Percentiles rank a stretch among this genome's conserved stretches.
These are phyloP conservation scores for Collichthys lucidus DNA, from an alignment of 2,113 vertebrate species.

Conservation along the genomic window DNA sequence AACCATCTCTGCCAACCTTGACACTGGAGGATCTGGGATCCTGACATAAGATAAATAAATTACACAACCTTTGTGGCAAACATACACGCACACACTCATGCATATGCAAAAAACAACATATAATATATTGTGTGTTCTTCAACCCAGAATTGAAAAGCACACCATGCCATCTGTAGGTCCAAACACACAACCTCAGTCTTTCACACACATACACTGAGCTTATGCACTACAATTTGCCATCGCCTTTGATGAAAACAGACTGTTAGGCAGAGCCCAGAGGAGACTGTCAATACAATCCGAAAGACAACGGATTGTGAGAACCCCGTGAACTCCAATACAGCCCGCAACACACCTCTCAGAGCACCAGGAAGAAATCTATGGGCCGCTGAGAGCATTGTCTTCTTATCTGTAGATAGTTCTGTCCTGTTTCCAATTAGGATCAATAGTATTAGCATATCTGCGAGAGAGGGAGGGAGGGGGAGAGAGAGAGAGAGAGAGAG, in stretches of 20 bases:
- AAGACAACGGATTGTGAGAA: constrained; percentile 77
- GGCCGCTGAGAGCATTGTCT: constrained; percentile 74
- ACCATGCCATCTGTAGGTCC: background rate
- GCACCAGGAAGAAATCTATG: constrained; percentile 77
- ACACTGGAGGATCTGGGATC: constrained; percentile 62
- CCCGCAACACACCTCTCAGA: constrained; percentile 68
- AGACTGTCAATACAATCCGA: constrained; percentile 68
- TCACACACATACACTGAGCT: constrained; percentile 18
- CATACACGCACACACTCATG: background rate
- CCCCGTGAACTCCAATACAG: constrained; percentile 73
- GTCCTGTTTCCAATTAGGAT: constrained; percentile 66
- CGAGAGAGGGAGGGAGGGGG: constrained; percentile 32
- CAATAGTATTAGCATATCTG: constrained; percentile 74
- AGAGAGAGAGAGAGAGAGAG: background rate
- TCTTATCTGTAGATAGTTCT: constrained; percentile 64
- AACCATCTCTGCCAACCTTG: constrained; percentile 75
- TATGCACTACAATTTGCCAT: constrained; percentile 35
- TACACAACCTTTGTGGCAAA: constrained; percentile 47
- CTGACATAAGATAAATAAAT: constrained; percentile 71
- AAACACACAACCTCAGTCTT: constrained; percentile 19
- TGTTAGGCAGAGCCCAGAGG: constrained; percentile 52
- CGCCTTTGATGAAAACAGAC: constrained; percentile 61
- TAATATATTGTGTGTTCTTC: background rate
- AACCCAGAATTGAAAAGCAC: constrained; percentile 6
- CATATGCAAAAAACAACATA: background rate